Evolutionary conservation across 2,113 vertebrate genomes (phyloP).

Genomic region (Coregonus clupeaformis): DNA sequence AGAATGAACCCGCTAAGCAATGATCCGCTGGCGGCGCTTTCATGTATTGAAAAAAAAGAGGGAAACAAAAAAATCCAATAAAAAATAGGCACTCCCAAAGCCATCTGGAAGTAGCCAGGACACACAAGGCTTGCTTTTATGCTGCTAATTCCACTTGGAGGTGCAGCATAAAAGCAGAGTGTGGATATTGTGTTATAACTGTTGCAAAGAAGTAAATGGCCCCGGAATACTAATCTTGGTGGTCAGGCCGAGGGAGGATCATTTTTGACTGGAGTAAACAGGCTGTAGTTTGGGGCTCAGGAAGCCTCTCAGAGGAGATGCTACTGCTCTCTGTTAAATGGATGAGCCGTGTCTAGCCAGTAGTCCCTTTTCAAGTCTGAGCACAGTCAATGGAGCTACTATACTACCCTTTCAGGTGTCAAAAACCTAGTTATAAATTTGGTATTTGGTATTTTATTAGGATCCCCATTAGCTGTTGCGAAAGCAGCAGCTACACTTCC

Average conservation of each 20-base stretch:
- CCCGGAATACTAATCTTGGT: conserved; percentile 73
- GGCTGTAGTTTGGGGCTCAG: conserved; percentile 32
- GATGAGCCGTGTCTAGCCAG: conserved; percentile 33
- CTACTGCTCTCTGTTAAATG: conserved; percentile 23
- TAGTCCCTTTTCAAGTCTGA: not conserved
- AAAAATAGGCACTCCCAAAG: conserved; percentile 79
- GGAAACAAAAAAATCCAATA: not conserved
- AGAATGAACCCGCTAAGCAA: conserved; percentile 71
- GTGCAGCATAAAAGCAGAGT: conserved; percentile 73
- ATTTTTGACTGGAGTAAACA: conserved; percentile 60
- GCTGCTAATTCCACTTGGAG: conserved; percentile 75
- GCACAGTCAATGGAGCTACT: not conserved
- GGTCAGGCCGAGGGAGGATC: conserved; percentile 42
- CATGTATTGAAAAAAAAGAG: conserved; percentile 51
- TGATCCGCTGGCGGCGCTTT: conserved; percentile 78
- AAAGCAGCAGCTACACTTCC: no score
- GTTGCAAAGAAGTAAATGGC: conserved; percentile 73
- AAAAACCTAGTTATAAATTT: no score
- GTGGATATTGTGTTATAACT: conserved; percentile 80
- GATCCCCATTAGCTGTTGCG: no score
- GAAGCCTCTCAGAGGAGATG: conserved; percentile 27
- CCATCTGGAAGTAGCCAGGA: conserved; percentile 80
- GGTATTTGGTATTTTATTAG: not conserved
- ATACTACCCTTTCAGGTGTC: not conserved
- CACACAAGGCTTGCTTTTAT: conserved; percentile 78